phyloP scores from a whole-genome alignment of 2,113 vertebrate genomes.

The Myotis yumanensis region DNA sequence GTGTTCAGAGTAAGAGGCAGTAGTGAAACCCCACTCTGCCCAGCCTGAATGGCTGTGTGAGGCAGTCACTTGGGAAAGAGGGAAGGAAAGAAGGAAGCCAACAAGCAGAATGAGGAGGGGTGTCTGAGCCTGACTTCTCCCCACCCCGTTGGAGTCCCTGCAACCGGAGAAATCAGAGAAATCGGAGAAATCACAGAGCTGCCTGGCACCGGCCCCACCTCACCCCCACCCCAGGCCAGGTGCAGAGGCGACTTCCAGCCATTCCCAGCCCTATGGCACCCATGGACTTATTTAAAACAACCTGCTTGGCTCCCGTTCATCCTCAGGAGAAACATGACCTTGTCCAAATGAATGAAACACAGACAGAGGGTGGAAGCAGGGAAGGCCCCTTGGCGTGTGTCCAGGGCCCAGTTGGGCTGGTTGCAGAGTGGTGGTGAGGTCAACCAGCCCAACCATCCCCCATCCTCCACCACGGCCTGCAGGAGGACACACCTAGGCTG shows the following conservation, averaged over 20 bases:
- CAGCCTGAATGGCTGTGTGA: accelerated
- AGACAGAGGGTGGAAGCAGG: background rate
- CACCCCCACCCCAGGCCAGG: accelerated
- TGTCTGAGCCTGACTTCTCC: background rate
- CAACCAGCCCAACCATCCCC: no score
- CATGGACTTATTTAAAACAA: background rate
- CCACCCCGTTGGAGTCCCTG: background rate
- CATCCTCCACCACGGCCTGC: background rate
- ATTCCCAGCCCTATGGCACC: background rate
- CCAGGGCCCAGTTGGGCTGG: background rate
- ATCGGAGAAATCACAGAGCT: background rate
- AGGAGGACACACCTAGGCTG: background rate
- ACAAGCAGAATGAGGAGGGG: background rate
- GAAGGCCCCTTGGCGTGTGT: accelerated
- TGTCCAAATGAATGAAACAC: background rate
- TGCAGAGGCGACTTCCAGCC: background rate
- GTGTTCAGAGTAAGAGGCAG: background rate
- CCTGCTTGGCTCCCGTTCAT: background rate
- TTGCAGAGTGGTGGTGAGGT: accelerated
- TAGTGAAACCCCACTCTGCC: no score
- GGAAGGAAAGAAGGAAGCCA: background rate
- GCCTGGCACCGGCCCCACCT: background rate
- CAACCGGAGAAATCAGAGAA: accelerated
- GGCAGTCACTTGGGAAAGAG: background rate
- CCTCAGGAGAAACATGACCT: background rate